Conservation (phyloP, 2,797 vertebrate genomes). For the Holocentrus rufus region DNA sequence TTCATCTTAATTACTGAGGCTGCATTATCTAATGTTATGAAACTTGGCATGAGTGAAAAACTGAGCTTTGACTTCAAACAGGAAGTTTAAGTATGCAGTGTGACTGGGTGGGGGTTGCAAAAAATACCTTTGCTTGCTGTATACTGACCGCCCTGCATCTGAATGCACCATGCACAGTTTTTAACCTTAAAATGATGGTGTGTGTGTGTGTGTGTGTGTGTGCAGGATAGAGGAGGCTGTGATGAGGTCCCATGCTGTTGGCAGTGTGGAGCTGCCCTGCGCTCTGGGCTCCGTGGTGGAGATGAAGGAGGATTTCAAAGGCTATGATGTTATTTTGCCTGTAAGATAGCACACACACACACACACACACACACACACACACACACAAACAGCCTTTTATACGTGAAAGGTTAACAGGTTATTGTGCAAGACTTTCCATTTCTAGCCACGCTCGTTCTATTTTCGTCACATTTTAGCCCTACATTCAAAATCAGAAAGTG, state of each 20-base stretch:
- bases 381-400: no score
- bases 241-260: slow-evolving; percentile 16
- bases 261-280: slow-evolving; percentile 47
- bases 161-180: not conserved
- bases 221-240: slow-evolving; percentile 48
- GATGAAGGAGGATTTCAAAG: slow-evolving; percentile 60
- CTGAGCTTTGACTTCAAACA: slow-evolving; percentile 48
- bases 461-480: no score
- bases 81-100: slow-evolving; percentile 38
- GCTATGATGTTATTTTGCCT: slow-evolving; percentile 52
- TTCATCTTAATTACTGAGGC: slow-evolving; percentile 13
- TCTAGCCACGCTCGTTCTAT: no score
- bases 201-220: slow-evolving; percentile 37
- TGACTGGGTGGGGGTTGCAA: slow-evolving; percentile 9
- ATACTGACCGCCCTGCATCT: not conserved
- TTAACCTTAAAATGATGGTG: not conserved
- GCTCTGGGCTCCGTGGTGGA: slow-evolving; percentile 58
- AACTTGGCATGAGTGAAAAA: slow-evolving; percentile 19
- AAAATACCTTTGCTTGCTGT: not conserved
- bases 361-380: not conserved
- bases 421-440: no score
- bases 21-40: not conserved
- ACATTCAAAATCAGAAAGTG: no score
- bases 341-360: slow-evolving; percentile 67
- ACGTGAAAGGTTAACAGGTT: no score